Base-by-base conservation (phyloP, 2,888 invertebrate genomes). In the Pheosia gnoma region DNA sequence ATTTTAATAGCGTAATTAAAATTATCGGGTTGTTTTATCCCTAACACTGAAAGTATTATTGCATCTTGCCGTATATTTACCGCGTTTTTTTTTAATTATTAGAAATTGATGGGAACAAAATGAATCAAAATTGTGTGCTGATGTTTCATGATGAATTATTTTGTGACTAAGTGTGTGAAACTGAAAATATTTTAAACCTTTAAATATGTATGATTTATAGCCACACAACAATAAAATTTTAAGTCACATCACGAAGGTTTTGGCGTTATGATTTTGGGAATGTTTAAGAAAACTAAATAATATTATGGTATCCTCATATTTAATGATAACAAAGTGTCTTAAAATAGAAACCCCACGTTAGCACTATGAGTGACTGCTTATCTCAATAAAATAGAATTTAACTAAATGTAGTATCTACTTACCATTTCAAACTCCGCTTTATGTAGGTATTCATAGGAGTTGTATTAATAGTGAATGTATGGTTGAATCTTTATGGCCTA, bases 61-160 rank as follows among this genome's bases (percentile, higher is more conserved):
- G 66, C 79, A 74, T 88, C 88, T 88, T 88, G 88, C 88, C 88
- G 77, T 81, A 69, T 71, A 70, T 68, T 70, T 68, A 67, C 65
- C 61, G 60, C 68, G 37, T 71, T 65, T 66, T 69, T 72, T 63
- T 58, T 71, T 49, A 57, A 56, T 63, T 67, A 66, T 71, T 68
- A 60, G 64, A 65, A 64, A 74, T 67, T 67, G 64, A 66, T 69
- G 61, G 68, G 59, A 68, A 59, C 57, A 57, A 63, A 63, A 59
- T 71, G 59, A 63, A 71, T 68, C 63, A 59, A 65, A 66, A 67
- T 71, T 62, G 51, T 39, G 62, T 49, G 61, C 37, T 51, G 63
- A 47, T 47, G 4, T 11, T n/a, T 47, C n/a, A 4, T n/a, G n/a
- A n/a, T n/a, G n/a, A n/a, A 47, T 5, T 47, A 47, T n/a, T 47